These are phyloP conservation scores for Atta texana DNA, from an alignment of 1,140 invertebrate genomes.

Conservation along the genomic window DNA sequence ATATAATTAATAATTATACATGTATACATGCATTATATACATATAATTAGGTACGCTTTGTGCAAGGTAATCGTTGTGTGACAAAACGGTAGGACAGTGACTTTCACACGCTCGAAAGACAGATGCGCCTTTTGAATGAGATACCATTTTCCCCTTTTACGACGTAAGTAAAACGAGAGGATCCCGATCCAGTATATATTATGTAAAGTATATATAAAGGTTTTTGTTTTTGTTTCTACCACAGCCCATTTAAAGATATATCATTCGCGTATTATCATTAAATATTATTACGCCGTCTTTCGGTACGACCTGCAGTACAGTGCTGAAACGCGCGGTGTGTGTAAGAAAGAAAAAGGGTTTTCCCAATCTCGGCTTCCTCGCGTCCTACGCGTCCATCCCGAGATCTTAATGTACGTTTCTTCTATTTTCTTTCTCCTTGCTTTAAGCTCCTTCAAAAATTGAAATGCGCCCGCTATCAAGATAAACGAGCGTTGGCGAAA, in stretches of 20 bases:
- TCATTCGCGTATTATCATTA: conserved; percentile 74
- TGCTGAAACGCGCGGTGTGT: conserved; percentile 39
- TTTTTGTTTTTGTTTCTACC: conserved; percentile 76
- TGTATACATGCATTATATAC: conserved; percentile 62
- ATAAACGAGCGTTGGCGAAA: conserved; percentile 4
- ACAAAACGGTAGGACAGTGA: conserved; percentile 77
- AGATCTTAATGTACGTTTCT: background rate
- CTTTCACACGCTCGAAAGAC: conserved; percentile 75
- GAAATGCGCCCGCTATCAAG: background rate
- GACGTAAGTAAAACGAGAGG: conserved; percentile 67
- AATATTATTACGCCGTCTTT: conserved; percentile 71
- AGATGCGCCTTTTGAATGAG: conserved; percentile 74
- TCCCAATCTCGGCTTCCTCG: conserved; percentile 27
- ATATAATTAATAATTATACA: conserved; percentile 29
- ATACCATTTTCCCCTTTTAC: conserved; percentile 60
- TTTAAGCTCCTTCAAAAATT: background rate
- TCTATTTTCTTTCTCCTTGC: background rate
- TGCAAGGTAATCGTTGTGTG: conserved; percentile 83
- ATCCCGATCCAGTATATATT: conserved; percentile 61
- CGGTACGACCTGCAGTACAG: conserved; percentile 56
- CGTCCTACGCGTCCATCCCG: background rate
- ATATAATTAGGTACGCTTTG: conserved; percentile 83
- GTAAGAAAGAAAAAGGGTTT: conserved; percentile 27
- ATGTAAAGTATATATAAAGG: conserved; percentile 51
- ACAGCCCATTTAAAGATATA: conserved; percentile 84